Base-by-base conservation (phyloP, 2,113 vertebrate species). In the Tinamus guttatus region DNA sequence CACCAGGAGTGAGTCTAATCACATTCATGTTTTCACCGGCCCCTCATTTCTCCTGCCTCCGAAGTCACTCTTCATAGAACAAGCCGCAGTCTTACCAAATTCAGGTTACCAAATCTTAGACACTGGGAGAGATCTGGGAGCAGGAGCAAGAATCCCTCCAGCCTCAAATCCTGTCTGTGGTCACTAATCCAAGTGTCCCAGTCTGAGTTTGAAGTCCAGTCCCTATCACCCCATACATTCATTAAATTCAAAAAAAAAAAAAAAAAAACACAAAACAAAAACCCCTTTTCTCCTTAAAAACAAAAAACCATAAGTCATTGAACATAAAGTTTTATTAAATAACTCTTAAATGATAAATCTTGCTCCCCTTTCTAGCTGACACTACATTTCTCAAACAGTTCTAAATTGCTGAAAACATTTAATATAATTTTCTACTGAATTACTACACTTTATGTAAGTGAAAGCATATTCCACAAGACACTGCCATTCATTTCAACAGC, bases 1-100 rank as follows among this genome's bases (percentile, higher is more conserved):
- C 28, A 76, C 25, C 2, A 71, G 25, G 18, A 89, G 11, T 24
- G 51, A 60, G 52, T 32, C 41, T 41, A 22, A 62, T 3, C 30
- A 58, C 22, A 52, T 52, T 6, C 52, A 10, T 45, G 51, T 36
- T 28, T 25, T 30, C 22, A 47, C 13, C 38, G 71, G 25, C 36
- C 64, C 0, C 0, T 5, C 1, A 4, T 40, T 32, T 54, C 45
- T 15, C 28, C 20, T 54, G 41, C 70, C 38, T 76, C 2, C 0
- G 19, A 69, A 36, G 28, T 41, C 58, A 52, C 24, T 79, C 52
- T 22, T 40, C 10, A 41, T 11, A 27, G 4, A 69, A 6, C n/a
- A 62, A 51, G 25, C 68, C 30, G 68, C 4, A 36, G 17, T 9
- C 11, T 54, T 34, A 38, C 11, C 30, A 87, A 41, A 81, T 2